These are phyloP conservation scores for Pavo muticus DNA, from an alignment of 2,113 vertebrate genomes.

Conservation along the genomic window DNA sequence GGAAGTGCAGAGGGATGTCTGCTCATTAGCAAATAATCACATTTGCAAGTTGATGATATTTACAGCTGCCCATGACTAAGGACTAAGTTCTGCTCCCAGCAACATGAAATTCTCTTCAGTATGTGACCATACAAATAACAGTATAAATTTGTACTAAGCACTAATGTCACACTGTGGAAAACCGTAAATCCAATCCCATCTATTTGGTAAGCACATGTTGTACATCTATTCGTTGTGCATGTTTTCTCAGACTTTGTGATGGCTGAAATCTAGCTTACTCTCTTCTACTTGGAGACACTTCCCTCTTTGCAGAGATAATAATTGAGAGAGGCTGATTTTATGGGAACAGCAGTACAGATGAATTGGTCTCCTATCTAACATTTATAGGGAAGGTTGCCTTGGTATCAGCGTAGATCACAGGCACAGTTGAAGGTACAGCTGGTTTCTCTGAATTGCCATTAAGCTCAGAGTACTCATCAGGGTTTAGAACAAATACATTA, in stretches of 20 bases:
- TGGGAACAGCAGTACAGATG: background rate
- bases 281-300: background rate
- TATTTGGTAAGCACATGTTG: background rate
- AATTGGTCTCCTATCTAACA: background rate
- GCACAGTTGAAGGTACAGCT: background rate
- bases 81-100: background rate
- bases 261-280: background rate
- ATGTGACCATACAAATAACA: background rate
- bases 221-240: background rate
- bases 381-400: conserved; percentile 9
- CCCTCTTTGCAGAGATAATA: background rate
- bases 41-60: background rate
- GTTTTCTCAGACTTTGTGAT: background rate
- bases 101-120: background rate
- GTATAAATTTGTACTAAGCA: background rate
- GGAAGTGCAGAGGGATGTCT: background rate
- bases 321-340: conserved; percentile 38
- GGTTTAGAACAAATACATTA: background rate
- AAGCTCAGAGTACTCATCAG: background rate
- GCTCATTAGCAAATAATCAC: background rate
- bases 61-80: background rate
- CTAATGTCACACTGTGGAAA: background rate
- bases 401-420: background rate
- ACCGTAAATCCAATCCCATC: background rate
- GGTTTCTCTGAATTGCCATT: background rate